These are phyloP conservation scores for Tinea trinotella DNA, from an alignment of 2,888 invertebrate genomes.

Conservation along the genomic window DNA sequence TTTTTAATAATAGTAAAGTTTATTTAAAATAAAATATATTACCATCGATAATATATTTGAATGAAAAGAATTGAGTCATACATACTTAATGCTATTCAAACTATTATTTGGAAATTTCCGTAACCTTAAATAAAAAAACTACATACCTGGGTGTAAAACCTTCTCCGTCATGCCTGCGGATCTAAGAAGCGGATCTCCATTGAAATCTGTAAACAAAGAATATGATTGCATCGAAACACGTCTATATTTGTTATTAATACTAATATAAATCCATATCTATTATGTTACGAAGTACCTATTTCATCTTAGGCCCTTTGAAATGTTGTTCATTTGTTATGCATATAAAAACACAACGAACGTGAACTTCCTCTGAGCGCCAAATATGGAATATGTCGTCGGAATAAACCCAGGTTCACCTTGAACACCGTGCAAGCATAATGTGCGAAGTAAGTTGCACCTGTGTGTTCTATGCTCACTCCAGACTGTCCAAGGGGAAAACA, in stretches of 20 bases:
- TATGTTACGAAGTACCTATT: too few relatives aligned
- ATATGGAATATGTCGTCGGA: constrained; percentile 6
- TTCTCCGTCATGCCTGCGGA: constrained; percentile 85
- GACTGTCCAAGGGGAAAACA: not conserved
- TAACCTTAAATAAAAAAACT: constrained; percentile 17
- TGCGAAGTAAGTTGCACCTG: constrained; percentile 3
- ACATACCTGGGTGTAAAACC: constrained; percentile 85
- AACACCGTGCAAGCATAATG: not conserved
- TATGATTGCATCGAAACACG: too few relatives aligned
- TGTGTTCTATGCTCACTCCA: not conserved
- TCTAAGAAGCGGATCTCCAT: constrained; percentile 71
- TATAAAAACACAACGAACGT: not conserved
- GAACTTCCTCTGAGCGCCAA: constrained; percentile 10
- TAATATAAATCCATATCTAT: too few relatives aligned
- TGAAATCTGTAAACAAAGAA: constrained; percentile 63
- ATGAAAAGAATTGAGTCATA: not conserved
- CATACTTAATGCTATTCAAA: not conserved
- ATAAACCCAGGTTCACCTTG: constrained; percentile 5
- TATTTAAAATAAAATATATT: too few relatives aligned
- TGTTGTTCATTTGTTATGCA: too few relatives aligned
- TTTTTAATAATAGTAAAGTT: not conserved
- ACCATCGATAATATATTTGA: not conserved
- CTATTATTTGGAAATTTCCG: constrained; percentile 13
- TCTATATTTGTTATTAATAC: too few relatives aligned
- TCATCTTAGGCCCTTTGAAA: too few relatives aligned